Conservation (phyloP, 1,140 invertebrate genomes). For the Paraescarpia echinospica region DNA sequence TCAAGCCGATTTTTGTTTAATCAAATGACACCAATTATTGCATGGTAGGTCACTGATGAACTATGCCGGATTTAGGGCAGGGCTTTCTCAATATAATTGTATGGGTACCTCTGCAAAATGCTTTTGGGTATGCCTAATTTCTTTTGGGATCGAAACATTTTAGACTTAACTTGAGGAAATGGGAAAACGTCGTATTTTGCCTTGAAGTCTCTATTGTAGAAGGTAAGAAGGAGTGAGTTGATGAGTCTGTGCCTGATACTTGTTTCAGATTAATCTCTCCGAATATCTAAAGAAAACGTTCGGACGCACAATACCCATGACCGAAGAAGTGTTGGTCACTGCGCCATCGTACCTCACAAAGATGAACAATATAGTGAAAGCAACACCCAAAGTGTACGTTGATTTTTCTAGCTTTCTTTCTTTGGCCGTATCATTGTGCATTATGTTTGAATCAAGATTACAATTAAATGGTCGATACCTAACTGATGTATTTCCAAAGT, state of each 20-base stretch:
- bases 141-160: too few species aligned
- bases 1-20: background rate
- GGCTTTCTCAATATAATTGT: too few species aligned
- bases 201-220: too few species aligned
- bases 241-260: background rate
- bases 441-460: too few species aligned
- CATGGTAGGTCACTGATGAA: background rate
- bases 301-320: background rate
- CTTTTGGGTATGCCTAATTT: too few species aligned
- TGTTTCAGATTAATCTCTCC: constrained; percentile 20
- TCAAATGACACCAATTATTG: background rate
- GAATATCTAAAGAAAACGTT: constrained; percentile 9
- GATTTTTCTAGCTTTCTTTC: background rate
- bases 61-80: too few species aligned
- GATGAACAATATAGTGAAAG: background rate
- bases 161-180: too few species aligned
- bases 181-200: too few species aligned
- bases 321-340: constrained; percentile 14
- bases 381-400: constrained; percentile 1
- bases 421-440: background rate
- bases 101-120: too few species aligned
- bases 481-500: too few species aligned
- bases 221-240: too few species aligned
- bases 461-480: too few species aligned
- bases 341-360: constrained; percentile 11